A percentile compares a stretch with the other conserved stretches of the same genome.
phyloP scores from a whole-genome alignment of 2,888 invertebrate species.

The Noctua janthe region DNA sequence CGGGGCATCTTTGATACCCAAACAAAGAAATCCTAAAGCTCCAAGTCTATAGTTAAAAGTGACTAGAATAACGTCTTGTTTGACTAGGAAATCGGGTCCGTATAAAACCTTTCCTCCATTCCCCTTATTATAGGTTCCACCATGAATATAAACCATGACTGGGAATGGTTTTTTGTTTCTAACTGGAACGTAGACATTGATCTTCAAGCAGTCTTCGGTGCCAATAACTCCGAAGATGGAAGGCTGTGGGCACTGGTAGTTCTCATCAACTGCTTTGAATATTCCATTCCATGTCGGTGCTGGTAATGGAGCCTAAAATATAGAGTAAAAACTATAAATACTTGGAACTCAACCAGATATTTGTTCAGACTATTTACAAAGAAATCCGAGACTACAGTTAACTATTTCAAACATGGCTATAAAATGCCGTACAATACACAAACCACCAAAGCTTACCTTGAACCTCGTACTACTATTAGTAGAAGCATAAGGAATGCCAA shows the following conservation, averaged over 20 bases:
- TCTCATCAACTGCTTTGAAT: constrained; percentile 77
- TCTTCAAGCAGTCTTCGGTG: constrained; percentile 79
- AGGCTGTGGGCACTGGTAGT: constrained; percentile 61
- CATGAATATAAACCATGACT: constrained; percentile 83
- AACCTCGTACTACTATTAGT: constrained; percentile 58
- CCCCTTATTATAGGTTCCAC: constrained; percentile 80
- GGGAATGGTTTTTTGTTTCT: constrained; percentile 69
- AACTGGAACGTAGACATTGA: constrained; percentile 80
- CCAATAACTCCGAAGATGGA: constrained; percentile 71
- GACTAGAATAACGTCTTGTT: constrained; percentile 79
- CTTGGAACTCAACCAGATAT: neutral
- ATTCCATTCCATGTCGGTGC: constrained; percentile 79
- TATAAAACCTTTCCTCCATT: constrained; percentile 79
- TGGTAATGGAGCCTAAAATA: constrained; percentile 79
- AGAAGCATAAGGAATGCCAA: constrained; percentile 81
- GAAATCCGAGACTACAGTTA: neutral
- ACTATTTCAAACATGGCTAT: constrained; percentile 5
- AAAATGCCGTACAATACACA: constrained; percentile 22
- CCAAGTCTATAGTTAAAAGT: constrained; percentile 83
- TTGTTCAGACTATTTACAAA: neutral
- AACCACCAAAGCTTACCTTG: constrained; percentile 46
- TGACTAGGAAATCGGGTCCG: constrained; percentile 78
- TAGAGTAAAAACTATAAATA: neutral
- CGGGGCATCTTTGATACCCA: constrained; percentile 80
- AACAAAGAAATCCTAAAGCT: constrained; percentile 79